These are phyloP conservation scores for Ctenomys sociabilis DNA, from an alignment of 2,113 vertebrate species.

Conservation along the genomic window DNA sequence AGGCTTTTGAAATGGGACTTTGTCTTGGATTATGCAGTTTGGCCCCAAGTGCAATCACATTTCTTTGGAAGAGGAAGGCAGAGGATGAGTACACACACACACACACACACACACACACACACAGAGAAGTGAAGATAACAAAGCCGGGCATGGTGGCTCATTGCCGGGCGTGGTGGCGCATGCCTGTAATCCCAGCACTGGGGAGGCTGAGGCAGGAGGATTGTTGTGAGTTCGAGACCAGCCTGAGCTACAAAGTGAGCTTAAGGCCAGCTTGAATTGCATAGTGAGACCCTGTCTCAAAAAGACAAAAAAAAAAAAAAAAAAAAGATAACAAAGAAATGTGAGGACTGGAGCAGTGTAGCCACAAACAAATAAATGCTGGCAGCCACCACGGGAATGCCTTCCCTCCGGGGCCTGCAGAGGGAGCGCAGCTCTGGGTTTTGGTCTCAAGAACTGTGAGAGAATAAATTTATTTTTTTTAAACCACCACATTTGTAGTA, in stretches of 20 bases:
- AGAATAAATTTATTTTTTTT: constrained; percentile 10
- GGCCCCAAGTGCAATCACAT: neutral
- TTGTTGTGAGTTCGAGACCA: no score
- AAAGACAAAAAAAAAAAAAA: no score
- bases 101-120: neutral
- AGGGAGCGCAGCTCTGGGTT: neutral
- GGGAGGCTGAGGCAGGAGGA: no score
- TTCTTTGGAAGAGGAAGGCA: neutral
- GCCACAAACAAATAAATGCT: neutral
- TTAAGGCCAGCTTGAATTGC: no score
- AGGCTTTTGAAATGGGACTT: neutral
- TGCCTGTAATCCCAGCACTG: no score
- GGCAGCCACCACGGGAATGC: neutral
- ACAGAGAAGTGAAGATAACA: neutral
- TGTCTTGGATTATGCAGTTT: constrained; percentile 1
- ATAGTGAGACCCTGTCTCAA: no score
- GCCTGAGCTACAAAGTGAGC: no score
- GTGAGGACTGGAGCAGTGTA: neutral
- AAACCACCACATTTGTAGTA: neutral
- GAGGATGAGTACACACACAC: neutral
- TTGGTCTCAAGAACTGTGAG: neutral
- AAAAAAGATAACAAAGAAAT: neutral
- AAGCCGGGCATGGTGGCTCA: no score
- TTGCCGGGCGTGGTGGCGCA: no score
- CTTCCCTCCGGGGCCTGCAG: neutral